A percentile compares a stretch with the other conserved stretches of the same genome.
These are phyloP conservation scores for Dryas iulia DNA, from an alignment of 1,140 invertebrate genomes.

Conservation along the genomic window DNA sequence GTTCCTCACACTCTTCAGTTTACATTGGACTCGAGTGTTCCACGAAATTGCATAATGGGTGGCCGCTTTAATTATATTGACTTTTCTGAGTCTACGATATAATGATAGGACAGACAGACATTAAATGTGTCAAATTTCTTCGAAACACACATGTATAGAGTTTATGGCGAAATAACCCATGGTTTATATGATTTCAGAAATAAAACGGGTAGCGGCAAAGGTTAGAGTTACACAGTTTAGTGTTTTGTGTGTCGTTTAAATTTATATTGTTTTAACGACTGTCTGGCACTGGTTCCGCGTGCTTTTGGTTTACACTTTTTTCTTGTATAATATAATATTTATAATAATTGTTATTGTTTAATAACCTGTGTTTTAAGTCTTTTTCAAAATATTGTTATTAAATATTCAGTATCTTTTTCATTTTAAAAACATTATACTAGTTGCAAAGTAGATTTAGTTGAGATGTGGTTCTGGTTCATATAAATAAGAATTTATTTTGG, in stretches of 20 bases:
- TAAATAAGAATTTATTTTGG: too few relatives aligned
- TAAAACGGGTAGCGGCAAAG: neutral
- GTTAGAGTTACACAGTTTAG: neutral
- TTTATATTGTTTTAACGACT: constrained; percentile 4
- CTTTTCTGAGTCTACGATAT: constrained; percentile 21
- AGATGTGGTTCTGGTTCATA: too few relatives aligned
- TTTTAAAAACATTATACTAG: too few relatives aligned
- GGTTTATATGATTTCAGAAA: neutral
- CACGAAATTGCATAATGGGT: constrained; percentile 56
- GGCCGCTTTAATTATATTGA: constrained; percentile 41
- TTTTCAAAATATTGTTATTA: too few relatives aligned
- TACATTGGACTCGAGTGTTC: constrained; percentile 42
- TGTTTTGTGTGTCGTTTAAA: neutral
- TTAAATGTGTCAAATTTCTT: neutral
- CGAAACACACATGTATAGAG: neutral
- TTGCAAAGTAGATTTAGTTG: too few relatives aligned
- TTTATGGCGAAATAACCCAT: neutral
- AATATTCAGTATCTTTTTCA: too few relatives aligned
- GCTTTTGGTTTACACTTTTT: too few relatives aligned
- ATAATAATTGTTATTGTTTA: too few relatives aligned
- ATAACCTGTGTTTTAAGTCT: too few relatives aligned
- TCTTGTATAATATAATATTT: too few relatives aligned
- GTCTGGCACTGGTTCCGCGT: neutral
- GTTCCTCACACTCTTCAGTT: constrained; percentile 42
- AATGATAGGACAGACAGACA: constrained; percentile 16